phyloP scores from a whole-genome alignment of 53 echinoderm and acorn worm species.

The Hippasteria phrygiana region DNA sequence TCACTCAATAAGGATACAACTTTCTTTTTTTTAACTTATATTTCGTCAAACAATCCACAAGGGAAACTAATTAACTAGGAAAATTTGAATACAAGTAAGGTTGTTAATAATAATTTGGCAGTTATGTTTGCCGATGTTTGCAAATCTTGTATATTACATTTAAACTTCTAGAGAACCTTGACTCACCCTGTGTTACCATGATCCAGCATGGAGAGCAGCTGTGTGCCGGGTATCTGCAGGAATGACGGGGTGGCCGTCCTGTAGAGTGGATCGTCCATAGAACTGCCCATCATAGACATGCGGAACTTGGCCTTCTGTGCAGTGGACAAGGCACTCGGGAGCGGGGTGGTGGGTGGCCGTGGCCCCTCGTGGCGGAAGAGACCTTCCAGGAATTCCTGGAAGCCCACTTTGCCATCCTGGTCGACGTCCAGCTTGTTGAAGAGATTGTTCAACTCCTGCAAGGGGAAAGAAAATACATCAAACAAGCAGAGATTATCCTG shows the following conservation, averaged over 20 bases:
- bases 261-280: conserved; percentile 87
- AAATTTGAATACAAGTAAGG: no score
- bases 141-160: background rate
- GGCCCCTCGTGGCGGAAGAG: conserved; percentile 87
- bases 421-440: conserved; percentile 93
- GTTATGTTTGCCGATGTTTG: no score
- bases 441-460: conserved; percentile 87
- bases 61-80: no score
- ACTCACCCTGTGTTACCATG: conserved; percentile 87
- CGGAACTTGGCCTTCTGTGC: conserved; percentile 86
- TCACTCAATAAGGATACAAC: no score
- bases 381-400: conserved; percentile 94
- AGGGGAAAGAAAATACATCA: conserved; percentile 15
- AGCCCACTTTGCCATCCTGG: conserved; percentile 86
- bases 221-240: conserved; percentile 47
- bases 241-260: conserved; percentile 90
- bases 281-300: conserved; percentile 70
- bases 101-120: no score
- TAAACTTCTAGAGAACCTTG: background rate
- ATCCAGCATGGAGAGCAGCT: conserved; percentile 83
- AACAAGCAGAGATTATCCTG: background rate
- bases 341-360: conserved; percentile 75
- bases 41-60: no score
- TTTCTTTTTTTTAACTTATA: no score
- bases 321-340: conserved; percentile 64